These are phyloP conservation scores for Pluvialis apricaria DNA, from an alignment of 2,113 vertebrate genomes.

Conservation along the genomic window DNA sequence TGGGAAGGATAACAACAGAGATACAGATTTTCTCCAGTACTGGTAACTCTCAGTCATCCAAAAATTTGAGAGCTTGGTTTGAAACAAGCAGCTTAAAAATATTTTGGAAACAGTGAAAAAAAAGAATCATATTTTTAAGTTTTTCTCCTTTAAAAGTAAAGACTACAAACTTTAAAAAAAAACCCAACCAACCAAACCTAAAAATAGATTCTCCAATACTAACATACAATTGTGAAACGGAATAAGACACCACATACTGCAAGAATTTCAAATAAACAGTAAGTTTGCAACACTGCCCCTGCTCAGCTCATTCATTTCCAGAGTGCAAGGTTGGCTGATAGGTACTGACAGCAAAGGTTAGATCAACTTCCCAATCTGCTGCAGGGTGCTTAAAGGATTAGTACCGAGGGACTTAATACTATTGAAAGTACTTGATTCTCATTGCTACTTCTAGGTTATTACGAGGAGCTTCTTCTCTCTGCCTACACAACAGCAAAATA, in stretches of 20 bases:
- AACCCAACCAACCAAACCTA: too few species aligned
- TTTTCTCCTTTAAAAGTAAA: neutral
- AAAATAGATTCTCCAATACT: neutral
- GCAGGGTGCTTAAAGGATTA: conserved; percentile 22
- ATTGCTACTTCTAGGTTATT: neutral
- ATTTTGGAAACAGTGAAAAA: neutral
- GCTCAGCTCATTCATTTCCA: neutral
- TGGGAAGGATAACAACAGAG: neutral
- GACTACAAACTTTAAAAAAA: neutral
- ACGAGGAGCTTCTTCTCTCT: neutral
- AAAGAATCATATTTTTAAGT: neutral
- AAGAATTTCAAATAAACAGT: neutral
- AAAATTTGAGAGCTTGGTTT: neutral
- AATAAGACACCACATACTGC: neutral
- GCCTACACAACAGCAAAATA: neutral
- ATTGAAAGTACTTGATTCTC: neutral
- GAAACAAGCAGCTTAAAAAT: neutral
- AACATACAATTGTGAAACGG: neutral
- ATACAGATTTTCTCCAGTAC: neutral
- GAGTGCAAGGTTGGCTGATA: neutral
- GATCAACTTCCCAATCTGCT: neutral
- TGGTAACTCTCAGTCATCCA: neutral
- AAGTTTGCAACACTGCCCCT: neutral
- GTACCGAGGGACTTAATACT: neutral
- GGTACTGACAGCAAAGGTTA: conserved; percentile 21